Base-by-base conservation (phyloP, 2,888 invertebrate genomes). In the Harpalus rubripes region DNA sequence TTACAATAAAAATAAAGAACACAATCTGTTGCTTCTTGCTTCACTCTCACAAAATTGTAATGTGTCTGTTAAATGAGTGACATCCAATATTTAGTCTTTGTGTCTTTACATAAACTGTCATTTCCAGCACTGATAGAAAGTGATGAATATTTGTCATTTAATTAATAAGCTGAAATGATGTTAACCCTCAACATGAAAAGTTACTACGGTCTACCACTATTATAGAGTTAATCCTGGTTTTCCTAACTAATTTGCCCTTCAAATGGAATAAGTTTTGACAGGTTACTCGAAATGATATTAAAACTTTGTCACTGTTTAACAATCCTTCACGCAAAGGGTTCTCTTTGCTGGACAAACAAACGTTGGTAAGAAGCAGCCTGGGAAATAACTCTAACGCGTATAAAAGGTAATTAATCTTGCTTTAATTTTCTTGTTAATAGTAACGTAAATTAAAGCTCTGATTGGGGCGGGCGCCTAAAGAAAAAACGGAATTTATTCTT, bases 341-440 rank as follows among this genome's bases (percentile, higher is more conserved):
- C 44, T 52, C 44, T 8, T 52, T 10, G 10, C 10, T 12, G 44
- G 44, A 5, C 32, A 32, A 74, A 44, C 18, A 41, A 74, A 74
- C 8, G 72, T 74, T 68, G 18, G 41, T 16, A 44, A 74, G 72
- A 74, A 68, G n/a, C 39, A 22, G 7, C 1, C 61, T 3, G n/a
- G n/a, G 68, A 68, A 72, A 72, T 72, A 68, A 68, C n/a, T 15
- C 39, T 68, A 68, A 74, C 72, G 44, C 72, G 41, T 18, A 7
- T 74, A 74, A 16, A 74, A 74, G 12, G 52, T 18, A 74, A 74
- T 74, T 74, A 44, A 39, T 68, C 18, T 10, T 16, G 18, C 44
- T 74, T 74, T 74, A 74, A 74, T 74, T 74, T 44, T 74, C 72
- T 74, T 74, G 72, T 74, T 41, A 74, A 44, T 22, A 74, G 72